Conservation (phyloP, 2,888 invertebrate species). For the Octodonta nipae region DNA sequence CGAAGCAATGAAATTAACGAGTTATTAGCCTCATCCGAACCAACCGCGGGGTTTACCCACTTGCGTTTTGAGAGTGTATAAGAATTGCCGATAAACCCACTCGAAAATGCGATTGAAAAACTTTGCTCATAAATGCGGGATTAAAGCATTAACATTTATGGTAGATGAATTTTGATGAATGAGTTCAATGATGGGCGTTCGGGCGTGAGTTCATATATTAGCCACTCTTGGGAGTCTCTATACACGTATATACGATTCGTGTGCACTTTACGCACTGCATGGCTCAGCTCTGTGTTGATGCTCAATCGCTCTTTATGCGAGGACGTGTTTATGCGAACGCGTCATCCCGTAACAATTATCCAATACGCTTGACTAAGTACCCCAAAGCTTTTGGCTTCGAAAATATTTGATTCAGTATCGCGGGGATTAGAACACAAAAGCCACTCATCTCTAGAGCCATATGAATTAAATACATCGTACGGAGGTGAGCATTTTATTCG, state of each 20-base stretch:
- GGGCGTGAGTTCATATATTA: conserved; percentile 28
- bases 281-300: conserved; percentile 3
- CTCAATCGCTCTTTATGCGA: conserved; percentile 6
- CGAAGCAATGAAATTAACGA: no score
- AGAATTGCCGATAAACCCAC: conserved; percentile 9
- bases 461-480: no score
- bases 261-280: conserved; percentile 1
- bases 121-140: conserved; percentile 34
- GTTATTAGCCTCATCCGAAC: no score
- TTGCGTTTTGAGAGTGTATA: no score
- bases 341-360: conserved; percentile 27
- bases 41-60: no score
- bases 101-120: conserved; percentile 20
- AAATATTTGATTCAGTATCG: no score
- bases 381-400: conserved; percentile 11
- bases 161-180: conserved; percentile 33
- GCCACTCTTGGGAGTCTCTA: conserved; percentile 16
- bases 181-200: conserved; percentile 28
- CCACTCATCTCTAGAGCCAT: no score
- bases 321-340: conserved; percentile 14
- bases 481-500: no score
- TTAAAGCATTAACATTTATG: conserved; percentile 32
- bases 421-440: no score
- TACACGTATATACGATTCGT: conserved; percentile 4
- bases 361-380: conserved; percentile 22